Evolutionary conservation across 2,888 invertebrate genomes (phyloP), one percentile per base, ranked within the genome.

Genomic region (Apocheima hispidaria): DNA sequence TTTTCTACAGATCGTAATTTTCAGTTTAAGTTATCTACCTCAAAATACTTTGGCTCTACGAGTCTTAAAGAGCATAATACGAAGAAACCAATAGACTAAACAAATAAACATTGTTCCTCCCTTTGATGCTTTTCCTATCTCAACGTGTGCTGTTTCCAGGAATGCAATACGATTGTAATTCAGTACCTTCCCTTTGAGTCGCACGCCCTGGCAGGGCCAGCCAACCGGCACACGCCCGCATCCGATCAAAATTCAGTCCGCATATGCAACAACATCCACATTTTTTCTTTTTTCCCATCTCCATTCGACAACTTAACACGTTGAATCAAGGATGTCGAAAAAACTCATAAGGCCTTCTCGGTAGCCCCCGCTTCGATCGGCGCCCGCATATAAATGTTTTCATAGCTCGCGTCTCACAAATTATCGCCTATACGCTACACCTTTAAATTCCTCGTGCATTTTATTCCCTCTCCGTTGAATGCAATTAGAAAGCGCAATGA

Each of bases 251-350:
- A 87, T 86, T 85, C 86, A 79, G 72, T 71, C 68, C 78, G 77
- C 84, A 77, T 76, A 73, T 71, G 69, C 73, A 74, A 62, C 75
- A 73, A 71, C 76, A 73, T 72, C 76, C 70, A 72, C 70, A 74
- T 78, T 83, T 84, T 82, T 76, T 78, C 77, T 75, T 83, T 84
- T 83, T 82, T 76, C 78, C 77, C 75, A 77, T 78, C 79, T 81
- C 76, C 78, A 77, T 78, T 79, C 73, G 80, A 78, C 81, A 75
- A 81, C 79, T 83, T 84, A 83, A 84, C 84, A 84, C 84, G 80
- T 82, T 72, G 74, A 73, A 75, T 74, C 69, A 79, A 82, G 84
- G 83, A 86, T 83, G 82, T 83, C 75, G 55, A 73, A 82, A 82
- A 84, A 83, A 82, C 68, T 69, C 73, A 70, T 68, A 77, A 33